Base-by-base conservation (phyloP, 2,113 vertebrate species). In the Melierax canorus region DNA sequence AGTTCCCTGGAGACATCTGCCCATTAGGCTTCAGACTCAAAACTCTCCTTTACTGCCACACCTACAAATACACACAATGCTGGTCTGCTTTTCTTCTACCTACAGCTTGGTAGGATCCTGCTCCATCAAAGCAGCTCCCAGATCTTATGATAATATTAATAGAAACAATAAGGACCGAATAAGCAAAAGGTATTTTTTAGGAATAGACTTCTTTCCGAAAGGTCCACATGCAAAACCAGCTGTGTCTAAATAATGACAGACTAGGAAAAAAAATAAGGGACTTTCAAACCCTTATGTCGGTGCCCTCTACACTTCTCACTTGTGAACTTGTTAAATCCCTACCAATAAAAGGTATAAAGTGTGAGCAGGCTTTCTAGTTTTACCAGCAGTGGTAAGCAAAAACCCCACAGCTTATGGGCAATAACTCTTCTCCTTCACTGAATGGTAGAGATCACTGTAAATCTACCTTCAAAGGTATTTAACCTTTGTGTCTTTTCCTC, bases 381-480 rank as follows among this genome's bases (percentile, higher is more conserved):
- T 90, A 69, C 30, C 43, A 68, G 20, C 39, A 48, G 9, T 16
- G 66, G 38, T 58, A 77, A 80, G 43, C 27, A 74, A 67, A 83
- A 39, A 0, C 7, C 39, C 23, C 56, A 43, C 6, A 41, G 19
- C 62, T 89, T 67, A 79, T 9, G 39, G 34, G 19, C 27, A 76
- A 32, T 84, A 79, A 58, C 15, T 45, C 50, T 77, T 46, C 26
- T 84, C 41, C 30, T 68, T 92, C 41, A 72, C 29, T 77, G 67
- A 79, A 89, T 48, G 63, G 11, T 41, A 86, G 32, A 46, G 20
- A 86, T 45, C 30, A 45, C n/a, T 73, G 60, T 74, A 92, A 88
- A 83, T 39, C 26, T 69, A 50, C 43, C 19, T 87, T 66, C 73
- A 94, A 92, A 88, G n/a, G 19, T 76, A 60, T 78, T 94, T 85